Base-by-base conservation (phyloP, 2,888 invertebrate species). In the Timema podura region DNA sequence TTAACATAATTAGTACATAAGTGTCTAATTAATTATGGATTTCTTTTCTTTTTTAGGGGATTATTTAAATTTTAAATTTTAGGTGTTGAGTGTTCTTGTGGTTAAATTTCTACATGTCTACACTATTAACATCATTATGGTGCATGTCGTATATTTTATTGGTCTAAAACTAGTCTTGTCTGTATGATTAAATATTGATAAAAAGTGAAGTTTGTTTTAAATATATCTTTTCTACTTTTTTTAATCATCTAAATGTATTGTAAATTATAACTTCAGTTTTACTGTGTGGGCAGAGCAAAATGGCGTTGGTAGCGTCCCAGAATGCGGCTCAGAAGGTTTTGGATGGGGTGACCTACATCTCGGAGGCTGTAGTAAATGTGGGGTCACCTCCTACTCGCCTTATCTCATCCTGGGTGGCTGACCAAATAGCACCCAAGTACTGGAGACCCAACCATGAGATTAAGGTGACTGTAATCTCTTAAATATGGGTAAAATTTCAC, bases 361-460 rank as follows among this genome's bases (percentile, higher is more conserved):
- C 86, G 0, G 88, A 87, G 74, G 86, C 87, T 10, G 85, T 90
- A 5, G 82, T 85, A 30, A 89, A 83, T 76, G 87, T 90, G 30
- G 86, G 90, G 13, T 85, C 89, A 5, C 89, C 88, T 75, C 91
- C 91, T n/a, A 87, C 89, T 5, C 89, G 87, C 78, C 84, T 85
- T 5, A 76, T 92, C 1, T 84, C 86, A 1, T 86, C 88, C 71
- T 91, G 91, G 89, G 85, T 91, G n/a, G 88, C 91, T 1, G 92
- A 92, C 80, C 87, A 89, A 79, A 87, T 91, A 47, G 91, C 91
- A 13, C 93, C 93, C 0, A 85, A 86, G 51, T 93, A 93, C 80
- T 93, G 93, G 93, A 85, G 87, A 70, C 89, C 91, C 9, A 92
- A 93, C 79, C 82, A 88, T 74, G 88, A 91, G 78, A 91, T 92